Evolutionary conservation across 2,888 invertebrate species (phyloP), one percentile per base, ranked within the genome.

Genomic region (Craniophora ligustri): DNA sequence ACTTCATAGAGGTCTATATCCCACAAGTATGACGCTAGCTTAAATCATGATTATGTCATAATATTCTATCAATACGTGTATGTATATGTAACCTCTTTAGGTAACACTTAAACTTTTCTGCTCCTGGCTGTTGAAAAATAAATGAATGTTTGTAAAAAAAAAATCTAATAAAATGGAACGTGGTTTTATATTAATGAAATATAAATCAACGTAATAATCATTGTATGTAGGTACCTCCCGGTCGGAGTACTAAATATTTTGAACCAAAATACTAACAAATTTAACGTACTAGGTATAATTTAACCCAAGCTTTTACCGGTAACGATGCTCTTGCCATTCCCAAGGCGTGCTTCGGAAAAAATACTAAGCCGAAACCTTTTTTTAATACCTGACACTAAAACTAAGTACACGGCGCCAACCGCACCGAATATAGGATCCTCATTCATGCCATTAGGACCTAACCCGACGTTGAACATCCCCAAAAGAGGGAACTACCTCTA

Each of bases 401-500:
- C 53, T 15, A 31, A 41, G 36, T 30, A 31, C 30, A 42, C 21
- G 11, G 3, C 53, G 11, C 28, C 44, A 32, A 48, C 40, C 49
- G 18, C 16, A 35, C 19, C 13, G 11, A 53, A 48, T 45, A 54
- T 48, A 60, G 40, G 26, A 46, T 48, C 45, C 26, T 40, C 30
- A 41, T 60, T 50, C 26, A n/a, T 46, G 16, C 28, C 46, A 60
- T 69, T 67, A 67, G 39, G 21, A 48, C 13, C 34, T 49, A 53
- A 46, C 53, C 60, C 54, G 26, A 26, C n/a, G n/a, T n/a, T 26
- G 26, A 68, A 62, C 32, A 50, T 61, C 35, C n/a, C 38, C 45
- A 38, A 55, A 67, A 67, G 47, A 30, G 44, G 40, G 45, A 35
- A 60, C 53, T 42, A 60, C 34, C 39, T 46, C 41, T 68, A 57